Evolutionary conservation across 2,113 vertebrate genomes (phyloP).

Genomic region (Maccullochella peelii): DNA sequence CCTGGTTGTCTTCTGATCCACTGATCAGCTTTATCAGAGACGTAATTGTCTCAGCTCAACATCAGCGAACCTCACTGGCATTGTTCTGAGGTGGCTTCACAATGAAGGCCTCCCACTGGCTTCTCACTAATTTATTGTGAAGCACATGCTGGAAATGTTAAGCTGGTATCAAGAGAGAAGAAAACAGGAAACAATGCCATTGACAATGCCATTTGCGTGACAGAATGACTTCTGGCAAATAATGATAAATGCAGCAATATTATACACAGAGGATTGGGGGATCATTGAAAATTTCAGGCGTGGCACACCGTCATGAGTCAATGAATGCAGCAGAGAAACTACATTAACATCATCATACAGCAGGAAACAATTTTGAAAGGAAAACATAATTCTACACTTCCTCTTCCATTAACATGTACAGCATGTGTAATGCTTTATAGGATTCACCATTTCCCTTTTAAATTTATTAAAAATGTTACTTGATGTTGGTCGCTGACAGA

Average conservation of each 20-base stretch:
- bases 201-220: conserved; percentile 34
- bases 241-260: conserved; percentile 35
- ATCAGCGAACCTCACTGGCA: conserved; percentile 26
- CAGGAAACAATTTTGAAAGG: neutral
- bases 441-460: neutral
- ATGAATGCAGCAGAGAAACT: conserved; percentile 6
- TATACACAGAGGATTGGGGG: conserved; percentile 6
- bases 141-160: conserved; percentile 37
- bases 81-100: conserved; percentile 36
- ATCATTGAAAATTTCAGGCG: conserved; percentile 25
- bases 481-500: neutral
- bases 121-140: conserved; percentile 36
- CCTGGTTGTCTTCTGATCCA: conserved; percentile 11
- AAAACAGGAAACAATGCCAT: conserved; percentile 34
- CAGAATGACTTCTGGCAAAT: conserved; percentile 38
- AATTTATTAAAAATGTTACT: neutral
- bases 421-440: neutral
- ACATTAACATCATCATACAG: neutral
- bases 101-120: conserved; percentile 40
- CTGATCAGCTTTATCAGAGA: conserved; percentile 25
- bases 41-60: conserved; percentile 45
- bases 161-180: conserved; percentile 35
- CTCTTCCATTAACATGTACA: neutral
- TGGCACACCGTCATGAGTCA: neutral
- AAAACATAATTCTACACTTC: neutral